phyloP scores from a whole-genome alignment of 2,888 invertebrate species.

The Ligdia adustata region DNA sequence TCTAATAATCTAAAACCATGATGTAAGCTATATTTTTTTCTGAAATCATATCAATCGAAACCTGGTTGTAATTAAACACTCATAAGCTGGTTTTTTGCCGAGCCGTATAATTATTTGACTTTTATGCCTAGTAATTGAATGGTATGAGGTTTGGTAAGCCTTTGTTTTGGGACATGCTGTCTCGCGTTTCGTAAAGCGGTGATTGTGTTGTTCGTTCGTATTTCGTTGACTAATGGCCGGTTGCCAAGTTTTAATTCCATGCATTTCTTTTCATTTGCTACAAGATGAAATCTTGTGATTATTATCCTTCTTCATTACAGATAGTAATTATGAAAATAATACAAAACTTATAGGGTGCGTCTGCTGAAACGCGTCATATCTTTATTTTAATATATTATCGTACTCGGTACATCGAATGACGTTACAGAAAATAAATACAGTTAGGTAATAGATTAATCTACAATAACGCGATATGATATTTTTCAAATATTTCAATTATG shows the following conservation, averaged over 20 bases:
- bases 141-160: constrained; percentile 22
- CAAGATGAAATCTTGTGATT: constrained; percentile 16
- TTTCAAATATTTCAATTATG: no score
- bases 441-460: no score
- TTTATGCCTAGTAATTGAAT: constrained; percentile 31
- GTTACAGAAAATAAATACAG: no score
- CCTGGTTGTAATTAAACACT: constrained; percentile 44
- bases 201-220: constrained; percentile 27
- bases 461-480: no score
- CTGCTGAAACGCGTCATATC: no score
- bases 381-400: no score
- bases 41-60: constrained; percentile 45
- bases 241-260: constrained; percentile 27
- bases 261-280: constrained; percentile 21
- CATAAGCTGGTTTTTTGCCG: constrained; percentile 38
- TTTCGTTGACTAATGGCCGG: constrained; percentile 24
- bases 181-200: constrained; percentile 21
- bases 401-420: no score
- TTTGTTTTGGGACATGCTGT: constrained; percentile 27
- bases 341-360: no score
- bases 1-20: constrained; percentile 40
- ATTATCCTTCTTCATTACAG: constrained; percentile 10
- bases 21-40: constrained; percentile 47
- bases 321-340: constrained; percentile 3
- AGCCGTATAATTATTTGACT: constrained; percentile 35